Conservation (phyloP, 2,113 vertebrate genomes). For the Sakesphorus luctuosus region DNA sequence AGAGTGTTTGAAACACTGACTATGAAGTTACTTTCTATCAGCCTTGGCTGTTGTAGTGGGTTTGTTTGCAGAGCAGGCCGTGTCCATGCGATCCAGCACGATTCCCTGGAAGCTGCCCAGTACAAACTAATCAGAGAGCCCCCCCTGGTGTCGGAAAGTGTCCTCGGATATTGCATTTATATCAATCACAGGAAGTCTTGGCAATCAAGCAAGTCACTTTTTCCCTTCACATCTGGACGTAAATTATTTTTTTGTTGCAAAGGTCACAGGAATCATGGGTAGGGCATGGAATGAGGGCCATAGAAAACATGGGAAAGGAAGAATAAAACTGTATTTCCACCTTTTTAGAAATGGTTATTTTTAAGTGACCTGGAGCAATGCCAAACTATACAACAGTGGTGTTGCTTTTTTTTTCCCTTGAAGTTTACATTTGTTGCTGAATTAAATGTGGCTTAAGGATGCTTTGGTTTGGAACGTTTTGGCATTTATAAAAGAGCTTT, state of each 20-base stretch:
- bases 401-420: not conserved
- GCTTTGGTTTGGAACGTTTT: conserved; percentile 57
- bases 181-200: conserved; percentile 75
- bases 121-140: conserved; percentile 66
- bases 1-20: not conserved
- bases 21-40: not conserved
- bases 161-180: conserved; percentile 68
- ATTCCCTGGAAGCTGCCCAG: conserved; percentile 67
- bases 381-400: conserved; percentile 57
- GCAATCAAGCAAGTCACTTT: conserved; percentile 71
- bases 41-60: not conserved
- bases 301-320: conserved; percentile 80
- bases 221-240: conserved; percentile 77
- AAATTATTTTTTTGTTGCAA: conserved; percentile 57
- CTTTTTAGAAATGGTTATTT: conserved; percentile 81
- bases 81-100: not conserved
- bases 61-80: not conserved
- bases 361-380: conserved; percentile 73
- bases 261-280: conserved; percentile 76
- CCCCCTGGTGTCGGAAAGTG: conserved; percentile 74
- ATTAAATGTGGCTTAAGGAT: conserved; percentile 67
- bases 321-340: conserved; percentile 76
- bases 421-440: conserved; percentile 73
- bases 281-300: conserved; percentile 70
- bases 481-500: conserved; percentile 44